Conservation (phyloP, 1,140 invertebrate genomes). For the Drosophila murphyi region DNA sequence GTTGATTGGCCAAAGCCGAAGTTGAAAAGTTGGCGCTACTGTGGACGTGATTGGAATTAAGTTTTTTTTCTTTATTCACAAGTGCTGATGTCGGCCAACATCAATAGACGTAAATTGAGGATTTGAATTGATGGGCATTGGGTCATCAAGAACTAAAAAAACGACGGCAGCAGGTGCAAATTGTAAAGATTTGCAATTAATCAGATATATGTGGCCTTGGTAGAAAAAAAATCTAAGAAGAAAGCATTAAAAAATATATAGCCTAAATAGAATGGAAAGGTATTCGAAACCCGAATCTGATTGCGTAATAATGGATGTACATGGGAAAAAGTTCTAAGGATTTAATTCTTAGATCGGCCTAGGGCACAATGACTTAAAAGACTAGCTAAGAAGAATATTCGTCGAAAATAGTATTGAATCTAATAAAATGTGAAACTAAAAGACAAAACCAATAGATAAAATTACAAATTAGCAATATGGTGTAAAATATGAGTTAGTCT, state of each 20-base stretch:
- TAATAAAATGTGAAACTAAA: background rate
- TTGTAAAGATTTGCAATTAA: slow-evolving; percentile 16
- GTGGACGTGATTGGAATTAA: slow-evolving; percentile 46
- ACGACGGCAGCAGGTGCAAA: slow-evolving; percentile 14
- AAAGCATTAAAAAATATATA: background rate
- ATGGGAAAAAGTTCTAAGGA: too few relatives aligned
- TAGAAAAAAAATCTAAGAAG: background rate
- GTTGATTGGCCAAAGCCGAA: slow-evolving; percentile 59
- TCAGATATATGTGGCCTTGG: slow-evolving; percentile 4
- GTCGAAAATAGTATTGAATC: too few relatives aligned
- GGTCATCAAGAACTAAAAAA: slow-evolving; percentile 16
- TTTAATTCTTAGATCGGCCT: too few relatives aligned
- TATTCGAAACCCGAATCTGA: background rate
- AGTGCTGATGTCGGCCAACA: slow-evolving; percentile 37
- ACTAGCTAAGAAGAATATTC: too few relatives aligned
- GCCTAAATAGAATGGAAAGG: background rate
- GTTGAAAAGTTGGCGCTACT: slow-evolving; percentile 47
- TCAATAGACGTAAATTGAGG: slow-evolving; percentile 33
- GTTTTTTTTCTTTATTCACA: slow-evolving; percentile 19
- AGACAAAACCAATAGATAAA: background rate
- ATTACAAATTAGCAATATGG: background rate
- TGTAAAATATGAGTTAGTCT: background rate
- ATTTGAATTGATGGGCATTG: slow-evolving; percentile 35
- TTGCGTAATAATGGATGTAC: too few relatives aligned
- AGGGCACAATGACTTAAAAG: too few relatives aligned